Evolutionary conservation across 2,797 vertebrate species (phyloP).

Genomic region (Anguilla obscura): DNA sequence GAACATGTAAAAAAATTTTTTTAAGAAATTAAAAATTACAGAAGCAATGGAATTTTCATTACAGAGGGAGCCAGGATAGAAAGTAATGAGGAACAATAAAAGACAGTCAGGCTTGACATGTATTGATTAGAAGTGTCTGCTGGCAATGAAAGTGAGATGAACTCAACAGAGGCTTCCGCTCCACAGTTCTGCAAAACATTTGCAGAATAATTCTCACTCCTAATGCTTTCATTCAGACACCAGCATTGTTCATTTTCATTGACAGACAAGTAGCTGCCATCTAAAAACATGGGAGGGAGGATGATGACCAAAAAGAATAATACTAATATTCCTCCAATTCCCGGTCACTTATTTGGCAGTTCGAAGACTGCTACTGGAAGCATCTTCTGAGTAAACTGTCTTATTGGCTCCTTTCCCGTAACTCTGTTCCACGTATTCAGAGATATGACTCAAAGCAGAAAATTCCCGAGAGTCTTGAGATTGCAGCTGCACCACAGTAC

Average conservation of each 20-base stretch:
- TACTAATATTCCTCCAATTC: background rate
- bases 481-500: background rate
- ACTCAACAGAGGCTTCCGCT: slow-evolving; percentile 13
- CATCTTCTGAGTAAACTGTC: slow-evolving; percentile 6
- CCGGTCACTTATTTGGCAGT: background rate
- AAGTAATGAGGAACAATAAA: slow-evolving; percentile 17
- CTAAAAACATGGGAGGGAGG: background rate
- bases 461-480: slow-evolving; percentile 18
- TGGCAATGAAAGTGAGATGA: slow-evolving; percentile 6
- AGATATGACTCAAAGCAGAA: background rate
- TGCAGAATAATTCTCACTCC: slow-evolving; percentile 3
- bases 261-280: slow-evolving; percentile 4
- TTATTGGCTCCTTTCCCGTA: background rate
- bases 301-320: slow-evolving; percentile 11
- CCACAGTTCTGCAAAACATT: slow-evolving; percentile 12
- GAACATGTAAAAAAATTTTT: background rate
- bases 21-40: background rate
- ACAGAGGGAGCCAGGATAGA: background rate
- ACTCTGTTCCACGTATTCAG: background rate
- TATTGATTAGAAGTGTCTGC: slow-evolving; percentile 25
- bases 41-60: slow-evolving; percentile 15
- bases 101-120: slow-evolving; percentile 25
- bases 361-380: background rate
- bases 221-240: slow-evolving; percentile 1
- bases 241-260: background rate